phyloP scores from a whole-genome alignment of 2,888 invertebrate genomes.

The Scaptomyza tumidula region DNA sequence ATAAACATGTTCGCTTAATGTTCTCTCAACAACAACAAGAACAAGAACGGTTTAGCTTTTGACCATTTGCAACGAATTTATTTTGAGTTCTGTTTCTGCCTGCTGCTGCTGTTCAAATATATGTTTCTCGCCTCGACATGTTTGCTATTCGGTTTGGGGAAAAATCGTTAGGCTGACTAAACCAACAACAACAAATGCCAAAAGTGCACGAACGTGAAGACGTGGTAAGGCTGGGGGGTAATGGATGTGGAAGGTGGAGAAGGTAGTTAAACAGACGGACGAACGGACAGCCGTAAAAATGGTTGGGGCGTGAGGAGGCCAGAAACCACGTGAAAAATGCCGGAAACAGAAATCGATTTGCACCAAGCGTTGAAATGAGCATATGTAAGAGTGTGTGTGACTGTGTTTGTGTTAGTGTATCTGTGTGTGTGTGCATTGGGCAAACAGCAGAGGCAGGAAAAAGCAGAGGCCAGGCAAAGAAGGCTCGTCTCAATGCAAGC shows the following conservation, averaged over 20 bases:
- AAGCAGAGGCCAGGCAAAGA: slow-evolving; percentile 1
- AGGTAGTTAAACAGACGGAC: slow-evolving; percentile 23
- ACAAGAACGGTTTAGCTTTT: slow-evolving; percentile 54
- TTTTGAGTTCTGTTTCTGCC: not conserved
- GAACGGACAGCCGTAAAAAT: slow-evolving; percentile 17
- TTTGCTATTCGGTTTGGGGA: slow-evolving; percentile 57
- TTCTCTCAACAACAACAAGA: not conserved
- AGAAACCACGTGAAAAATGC: slow-evolving; percentile 83
- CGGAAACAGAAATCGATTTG: slow-evolving; percentile 84
- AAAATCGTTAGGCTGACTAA: slow-evolving; percentile 75
- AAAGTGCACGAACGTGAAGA: slow-evolving; percentile 69
- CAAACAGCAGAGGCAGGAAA: slow-evolving; percentile 27
- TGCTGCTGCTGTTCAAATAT: slow-evolving; percentile 9
- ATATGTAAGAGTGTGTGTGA: slow-evolving; percentile 23
- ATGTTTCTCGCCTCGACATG: slow-evolving; percentile 41
- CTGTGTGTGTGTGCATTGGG: slow-evolving; percentile 25
- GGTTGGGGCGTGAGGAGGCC: slow-evolving; percentile 29
- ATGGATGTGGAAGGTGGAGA: not conserved
- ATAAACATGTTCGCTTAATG: slow-evolving; percentile 41
- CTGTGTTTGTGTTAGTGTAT: slow-evolving; percentile 16
- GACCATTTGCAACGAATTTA: slow-evolving; percentile 22
- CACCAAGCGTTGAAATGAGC: slow-evolving; percentile 57
- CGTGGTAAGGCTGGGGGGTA: not conserved
- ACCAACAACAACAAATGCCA: slow-evolving; percentile 59
- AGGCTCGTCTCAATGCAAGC: slow-evolving; percentile 13